Evolutionary conservation across 2,113 vertebrate species (phyloP), one percentile per base, ranked within the genome.

Genomic region (Galbula dea): DNA sequence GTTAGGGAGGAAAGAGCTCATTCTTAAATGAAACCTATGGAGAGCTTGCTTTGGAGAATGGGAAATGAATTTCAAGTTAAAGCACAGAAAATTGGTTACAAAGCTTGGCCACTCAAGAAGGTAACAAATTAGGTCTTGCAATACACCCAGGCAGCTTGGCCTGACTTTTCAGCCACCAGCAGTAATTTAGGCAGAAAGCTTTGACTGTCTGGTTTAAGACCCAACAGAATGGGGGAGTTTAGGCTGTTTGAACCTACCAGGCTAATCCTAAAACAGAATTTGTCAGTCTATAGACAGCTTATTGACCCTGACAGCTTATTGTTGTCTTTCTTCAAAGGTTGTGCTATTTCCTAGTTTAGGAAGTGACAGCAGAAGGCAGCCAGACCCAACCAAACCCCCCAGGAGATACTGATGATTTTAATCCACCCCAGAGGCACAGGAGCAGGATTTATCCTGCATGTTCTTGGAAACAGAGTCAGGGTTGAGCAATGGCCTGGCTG

Each of bases 1-100:
- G 36, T 4, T 10, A 27, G 49, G 6, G 36, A 69, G 20, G 59
- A 89, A 72, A 92, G 15, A 12, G 26, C 17, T 59, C 30, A 67
- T 30, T 74, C 26, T 49, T 41, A 34, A 88, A 52, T 7, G 5
- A 52, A 83, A 72, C 0, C 0, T 10, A 8, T 4, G 9, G 49
- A 75, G 54, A 61, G 24, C 3, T 51, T 85, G 4, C 48, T 89
- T 69, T 30, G 49, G 29, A 51, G 36, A 37, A 49, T 9, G 29
- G 7, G 11, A 73, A 46, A 73, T 15, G 17, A 66, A 93, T 54
- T 11, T 29, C 22, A 27, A 85, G 59, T 11, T 46, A 51, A 69
- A 85, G 26, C 22, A 58, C 15, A 67, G 48, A 65, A 61, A 79
- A 82, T 3, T 17, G 41, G 10, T 32, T 46, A 26, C 55, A 43